Percentiles rank a stretch among this genome's conserved stretches.
Evolutionary conservation across 2,797 vertebrate genomes (phyloP).

Genomic region (Cyclopterus lumpus): DNA sequence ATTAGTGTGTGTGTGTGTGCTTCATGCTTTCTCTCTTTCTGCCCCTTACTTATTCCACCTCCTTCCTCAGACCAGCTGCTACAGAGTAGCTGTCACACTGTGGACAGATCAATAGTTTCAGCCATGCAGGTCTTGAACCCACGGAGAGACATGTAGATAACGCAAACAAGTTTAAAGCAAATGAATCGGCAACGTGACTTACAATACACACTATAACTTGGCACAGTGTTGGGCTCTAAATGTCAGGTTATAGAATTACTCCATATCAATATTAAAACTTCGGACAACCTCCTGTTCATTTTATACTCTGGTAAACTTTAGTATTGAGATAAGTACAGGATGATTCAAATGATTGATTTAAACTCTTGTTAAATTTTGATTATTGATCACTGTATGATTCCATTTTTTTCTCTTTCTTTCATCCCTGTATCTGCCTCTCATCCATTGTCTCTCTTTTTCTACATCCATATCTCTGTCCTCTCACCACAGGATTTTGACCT

Average conservation of each 20-base stretch:
- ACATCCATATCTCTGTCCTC: neutral
- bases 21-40: too few relatives aligned
- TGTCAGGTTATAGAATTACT: slow-evolving; percentile 13
- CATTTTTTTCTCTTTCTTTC: neutral
- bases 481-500: slow-evolving; percentile 89
- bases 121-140: neutral
- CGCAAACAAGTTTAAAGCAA: too few relatives aligned
- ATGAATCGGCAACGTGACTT: too few relatives aligned
- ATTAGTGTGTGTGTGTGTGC: too few relatives aligned
- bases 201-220: neutral
- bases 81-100: slow-evolving; percentile 7
- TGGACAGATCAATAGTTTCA: slow-evolving; percentile 11
- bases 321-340: neutral
- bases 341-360: slow-evolving; percentile 8
- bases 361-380: neutral
- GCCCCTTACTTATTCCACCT: neutral
- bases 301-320: neutral
- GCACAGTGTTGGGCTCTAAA: slow-evolving; percentile 1
- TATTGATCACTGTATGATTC: neutral
- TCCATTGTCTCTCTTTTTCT: neutral
- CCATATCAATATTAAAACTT: slow-evolving; percentile 13
- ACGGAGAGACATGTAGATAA: slow-evolving; percentile 2
- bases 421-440: neutral
- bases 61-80: neutral
- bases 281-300: neutral